Conservation (phyloP, 1,140 invertebrate genomes). For the Trypoxylus dichotomus region DNA sequence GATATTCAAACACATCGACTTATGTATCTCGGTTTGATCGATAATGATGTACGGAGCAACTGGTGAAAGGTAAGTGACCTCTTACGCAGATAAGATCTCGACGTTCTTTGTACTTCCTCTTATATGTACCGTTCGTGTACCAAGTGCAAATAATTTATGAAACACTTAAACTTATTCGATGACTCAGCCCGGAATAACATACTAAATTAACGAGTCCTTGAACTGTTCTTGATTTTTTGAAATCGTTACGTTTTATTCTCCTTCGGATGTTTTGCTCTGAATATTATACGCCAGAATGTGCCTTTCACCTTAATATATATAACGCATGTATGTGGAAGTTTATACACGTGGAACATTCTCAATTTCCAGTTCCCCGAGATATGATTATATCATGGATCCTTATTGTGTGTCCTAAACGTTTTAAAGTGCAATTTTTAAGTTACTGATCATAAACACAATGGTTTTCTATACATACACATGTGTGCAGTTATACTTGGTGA, state of each 20-base stretch:
- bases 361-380: neutral
- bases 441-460: too few species aligned
- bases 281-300: neutral
- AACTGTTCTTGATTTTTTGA: neutral
- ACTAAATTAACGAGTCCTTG: neutral
- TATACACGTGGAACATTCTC: neutral
- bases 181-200: neutral
- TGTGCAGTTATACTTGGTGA: too few species aligned
- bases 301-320: neutral
- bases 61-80: constrained; percentile 15
- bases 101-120: constrained; percentile 14
- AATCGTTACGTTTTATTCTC: neutral
- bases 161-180: neutral
- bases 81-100: constrained; percentile 2
- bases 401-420: too few species aligned
- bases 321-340: neutral
- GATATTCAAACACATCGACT: neutral
- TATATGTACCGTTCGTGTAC: neutral
- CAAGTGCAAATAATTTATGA: constrained; percentile 15
- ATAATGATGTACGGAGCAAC: constrained; percentile 14
- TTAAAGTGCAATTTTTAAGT: too few species aligned
- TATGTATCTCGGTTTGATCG: constrained; percentile 6
- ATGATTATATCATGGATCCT: too few species aligned
- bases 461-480: too few species aligned
- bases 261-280: neutral